Conservation (phyloP, 2,113 vertebrate species). For the Spea bombifrons region DNA sequence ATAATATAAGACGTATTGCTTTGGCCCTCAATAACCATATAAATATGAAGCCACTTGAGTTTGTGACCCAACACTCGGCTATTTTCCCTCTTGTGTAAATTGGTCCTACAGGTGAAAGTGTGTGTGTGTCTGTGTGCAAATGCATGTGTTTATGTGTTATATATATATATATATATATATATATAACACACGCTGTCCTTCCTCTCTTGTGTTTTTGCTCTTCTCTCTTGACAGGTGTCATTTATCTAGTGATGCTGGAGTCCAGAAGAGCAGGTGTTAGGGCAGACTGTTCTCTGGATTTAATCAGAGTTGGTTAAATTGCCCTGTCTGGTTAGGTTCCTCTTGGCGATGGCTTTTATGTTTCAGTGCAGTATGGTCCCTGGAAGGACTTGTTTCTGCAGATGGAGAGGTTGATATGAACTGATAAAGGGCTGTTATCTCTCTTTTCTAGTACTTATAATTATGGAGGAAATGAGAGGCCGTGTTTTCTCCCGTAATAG, state of each 20-base stretch:
- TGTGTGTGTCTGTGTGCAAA: too few species aligned
- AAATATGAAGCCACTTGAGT: too few species aligned
- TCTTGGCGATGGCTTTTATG: neutral
- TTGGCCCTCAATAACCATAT: too few species aligned
- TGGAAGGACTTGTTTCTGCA: conserved; percentile 1
- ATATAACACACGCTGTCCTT: too few species aligned
- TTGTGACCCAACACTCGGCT: too few species aligned
- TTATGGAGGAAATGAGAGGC: conserved; percentile 26
- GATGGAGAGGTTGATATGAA: conserved; percentile 13
- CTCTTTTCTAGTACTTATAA: conserved; percentile 17
- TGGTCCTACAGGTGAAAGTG: too few species aligned
- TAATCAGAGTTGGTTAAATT: conserved; percentile 11
- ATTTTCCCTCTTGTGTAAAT: too few species aligned
- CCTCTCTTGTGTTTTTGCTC: too few species aligned
- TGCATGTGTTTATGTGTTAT: too few species aligned
- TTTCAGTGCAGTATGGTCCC: neutral
- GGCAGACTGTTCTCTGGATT: neutral
- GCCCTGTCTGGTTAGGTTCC: neutral
- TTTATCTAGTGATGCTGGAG: neutral
- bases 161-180: too few species aligned
- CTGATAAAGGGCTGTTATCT: conserved; percentile 21
- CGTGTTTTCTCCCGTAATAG: neutral
- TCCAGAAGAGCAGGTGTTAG: neutral
- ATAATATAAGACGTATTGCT: too few species aligned
- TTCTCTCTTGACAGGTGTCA: neutral